Percentiles rank a stretch among this genome's conserved stretches.
Conservation (phyloP, 2,888 invertebrate species). For the Andrena haemorrhoa region DNA sequence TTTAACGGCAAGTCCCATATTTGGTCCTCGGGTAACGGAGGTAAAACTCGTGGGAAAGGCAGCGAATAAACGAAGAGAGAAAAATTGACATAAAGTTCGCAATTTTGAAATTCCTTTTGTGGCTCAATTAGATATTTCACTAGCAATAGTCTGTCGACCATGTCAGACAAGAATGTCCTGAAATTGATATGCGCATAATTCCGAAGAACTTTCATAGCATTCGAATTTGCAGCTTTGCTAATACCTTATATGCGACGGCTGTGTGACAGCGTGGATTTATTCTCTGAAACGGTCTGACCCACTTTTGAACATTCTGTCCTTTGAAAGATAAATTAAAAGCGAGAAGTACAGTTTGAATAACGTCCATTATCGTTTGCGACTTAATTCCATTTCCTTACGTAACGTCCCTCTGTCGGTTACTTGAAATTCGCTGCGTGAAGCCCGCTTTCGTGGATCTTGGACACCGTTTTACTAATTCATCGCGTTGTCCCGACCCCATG, state of each 20-base stretch:
- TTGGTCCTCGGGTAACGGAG: too few relatives aligned
- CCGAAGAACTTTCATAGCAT: too few relatives aligned
- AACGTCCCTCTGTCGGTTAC: not conserved
- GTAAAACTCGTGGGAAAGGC: too few relatives aligned
- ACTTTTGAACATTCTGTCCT: not conserved
- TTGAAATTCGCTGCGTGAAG: not conserved
- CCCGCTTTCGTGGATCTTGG: not conserved
- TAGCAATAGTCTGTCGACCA: too few relatives aligned
- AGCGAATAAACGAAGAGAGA: too few relatives aligned
- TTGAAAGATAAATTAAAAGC: not conserved
- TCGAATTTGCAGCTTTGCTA: not conserved
- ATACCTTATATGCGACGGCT: not conserved
- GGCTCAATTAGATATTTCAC: too few relatives aligned
- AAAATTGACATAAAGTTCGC: too few relatives aligned
- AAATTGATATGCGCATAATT: too few relatives aligned
- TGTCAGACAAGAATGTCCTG: too few relatives aligned
- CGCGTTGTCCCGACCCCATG: not conserved
- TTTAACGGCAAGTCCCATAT: not conserved
- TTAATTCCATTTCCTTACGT: not conserved
- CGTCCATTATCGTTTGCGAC: not conserved
- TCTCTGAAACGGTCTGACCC: not conserved
- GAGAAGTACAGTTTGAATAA: not conserved
- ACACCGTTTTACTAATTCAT: slow-evolving; percentile 31
- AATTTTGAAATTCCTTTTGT: too few relatives aligned
- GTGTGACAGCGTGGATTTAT: not conserved